Conservation (phyloP, 2,113 vertebrate genomes). For the Pseudorasbora parva region DNA sequence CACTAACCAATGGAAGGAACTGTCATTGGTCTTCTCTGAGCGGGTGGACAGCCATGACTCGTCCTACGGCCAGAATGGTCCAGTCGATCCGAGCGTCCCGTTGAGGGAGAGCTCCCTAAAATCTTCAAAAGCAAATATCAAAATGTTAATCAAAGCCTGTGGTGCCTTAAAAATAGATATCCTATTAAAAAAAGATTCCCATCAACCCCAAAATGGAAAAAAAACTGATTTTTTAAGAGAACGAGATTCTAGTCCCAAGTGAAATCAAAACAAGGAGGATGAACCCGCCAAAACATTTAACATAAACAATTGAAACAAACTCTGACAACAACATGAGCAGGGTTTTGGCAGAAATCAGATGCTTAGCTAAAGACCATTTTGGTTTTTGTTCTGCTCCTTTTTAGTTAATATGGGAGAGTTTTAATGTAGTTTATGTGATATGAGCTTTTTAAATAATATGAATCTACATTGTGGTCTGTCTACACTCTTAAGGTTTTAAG, state of each 20-base stretch:
- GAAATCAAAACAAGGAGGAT: slow-evolving; percentile 56
- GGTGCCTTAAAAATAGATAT: slow-evolving; percentile 10
- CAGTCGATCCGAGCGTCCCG: slow-evolving; percentile 81
- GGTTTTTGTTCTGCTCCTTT: slow-evolving; percentile 79
- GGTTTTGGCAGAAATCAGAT: slow-evolving; percentile 67
- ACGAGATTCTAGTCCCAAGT: slow-evolving; percentile 47
- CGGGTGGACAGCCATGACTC: slow-evolving; percentile 77
- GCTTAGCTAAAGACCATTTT: slow-evolving; percentile 85
- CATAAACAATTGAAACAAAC: slow-evolving; percentile 65
- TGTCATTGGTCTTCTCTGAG: slow-evolving; percentile 81
- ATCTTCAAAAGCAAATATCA: slow-evolving; percentile 82
- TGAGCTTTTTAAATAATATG: neutral
- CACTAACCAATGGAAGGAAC: slow-evolving; percentile 94
- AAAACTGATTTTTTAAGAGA: slow-evolving; percentile 44
- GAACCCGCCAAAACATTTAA: slow-evolving; percentile 56
- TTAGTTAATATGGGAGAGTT: slow-evolving; percentile 58
- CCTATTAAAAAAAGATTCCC: slow-evolving; percentile 25
- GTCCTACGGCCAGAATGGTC: slow-evolving; percentile 83
- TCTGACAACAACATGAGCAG: slow-evolving; percentile 67
- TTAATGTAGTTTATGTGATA: slow-evolving; percentile 20
- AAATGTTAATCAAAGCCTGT: slow-evolving; percentile 61
- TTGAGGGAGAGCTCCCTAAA: slow-evolving; percentile 86
- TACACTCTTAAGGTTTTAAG: neutral
- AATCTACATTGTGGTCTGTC: slow-evolving; percentile 4
- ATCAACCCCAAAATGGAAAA: slow-evolving; percentile 17